Conservation (phyloP, 2,797 vertebrate species). For the Platyrinchus mystaceus region DNA sequence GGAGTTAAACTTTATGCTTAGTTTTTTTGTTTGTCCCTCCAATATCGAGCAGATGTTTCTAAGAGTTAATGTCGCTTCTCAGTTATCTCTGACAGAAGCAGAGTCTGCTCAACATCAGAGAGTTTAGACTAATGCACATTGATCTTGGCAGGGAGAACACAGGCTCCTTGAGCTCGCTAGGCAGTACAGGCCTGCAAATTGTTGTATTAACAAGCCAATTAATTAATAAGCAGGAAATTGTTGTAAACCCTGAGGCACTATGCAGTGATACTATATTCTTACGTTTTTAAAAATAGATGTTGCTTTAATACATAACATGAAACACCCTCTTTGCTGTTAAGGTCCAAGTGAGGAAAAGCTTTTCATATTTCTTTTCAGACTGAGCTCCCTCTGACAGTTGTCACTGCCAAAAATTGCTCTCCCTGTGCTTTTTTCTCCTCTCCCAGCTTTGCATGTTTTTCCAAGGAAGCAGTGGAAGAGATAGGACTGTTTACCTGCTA, state of each 20-base stretch:
- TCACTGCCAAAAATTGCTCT: neutral
- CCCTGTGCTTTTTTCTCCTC: neutral
- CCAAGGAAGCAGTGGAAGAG: neutral
- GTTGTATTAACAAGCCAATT: constrained; percentile 71
- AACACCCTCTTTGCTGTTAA: neutral
- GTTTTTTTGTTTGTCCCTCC: neutral
- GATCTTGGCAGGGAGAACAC: constrained; percentile 72
- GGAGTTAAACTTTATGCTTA: neutral
- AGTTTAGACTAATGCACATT: constrained; percentile 70
- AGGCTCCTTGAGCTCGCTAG: constrained; percentile 55
- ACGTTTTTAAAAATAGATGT: constrained; percentile 19
- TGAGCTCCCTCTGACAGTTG: neutral
- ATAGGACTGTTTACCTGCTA: neutral
- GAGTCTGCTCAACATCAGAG: constrained; percentile 69
- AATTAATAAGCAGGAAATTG: constrained; percentile 70
- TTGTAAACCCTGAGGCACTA: constrained; percentile 49
- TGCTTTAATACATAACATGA: constrained; percentile 1
- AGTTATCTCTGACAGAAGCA: constrained; percentile 70
- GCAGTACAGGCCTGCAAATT: constrained; percentile 47
- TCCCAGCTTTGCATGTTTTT: neutral
- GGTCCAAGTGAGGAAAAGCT: neutral
- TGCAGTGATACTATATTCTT: constrained; percentile 20
- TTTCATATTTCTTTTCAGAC: neutral
- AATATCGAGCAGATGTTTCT: constrained; percentile 61
- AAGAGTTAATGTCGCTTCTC: constrained; percentile 63